A percentile compares a stretch with the other conserved stretches of the same genome.
Conservation (phyloP, 2,113 vertebrate genomes). For the Mobula birostris region DNA sequence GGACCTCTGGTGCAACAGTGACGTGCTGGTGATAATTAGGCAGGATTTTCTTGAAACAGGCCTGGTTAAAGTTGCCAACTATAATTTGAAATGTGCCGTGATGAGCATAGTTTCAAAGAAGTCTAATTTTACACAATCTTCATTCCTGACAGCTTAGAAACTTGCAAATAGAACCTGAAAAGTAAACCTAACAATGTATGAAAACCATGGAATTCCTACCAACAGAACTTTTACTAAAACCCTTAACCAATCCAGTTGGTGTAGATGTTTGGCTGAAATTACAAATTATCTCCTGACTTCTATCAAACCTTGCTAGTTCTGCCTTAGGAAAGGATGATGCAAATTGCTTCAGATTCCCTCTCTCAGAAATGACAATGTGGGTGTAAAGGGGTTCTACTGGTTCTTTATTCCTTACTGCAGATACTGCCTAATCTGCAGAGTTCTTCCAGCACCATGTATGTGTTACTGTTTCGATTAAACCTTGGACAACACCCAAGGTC, state of each 20-base stretch:
- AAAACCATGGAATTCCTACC: background rate
- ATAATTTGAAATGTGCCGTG: too few species aligned
- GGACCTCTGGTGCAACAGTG: too few species aligned
- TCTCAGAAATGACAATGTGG: background rate
- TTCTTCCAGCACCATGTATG: too few species aligned
- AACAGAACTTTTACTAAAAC: background rate
- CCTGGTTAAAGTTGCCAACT: too few species aligned
- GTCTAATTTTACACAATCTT: background rate
- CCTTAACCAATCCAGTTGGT: background rate
- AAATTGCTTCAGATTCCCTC: background rate
- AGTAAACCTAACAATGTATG: background rate
- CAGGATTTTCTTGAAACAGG: too few species aligned
- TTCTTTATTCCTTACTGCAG: too few species aligned
- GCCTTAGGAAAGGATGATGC: background rate
- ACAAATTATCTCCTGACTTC: background rate
- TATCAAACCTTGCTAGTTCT: background rate
- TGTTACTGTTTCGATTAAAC: too few species aligned
- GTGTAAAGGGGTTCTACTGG: too few species aligned
- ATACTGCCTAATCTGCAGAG: too few species aligned
- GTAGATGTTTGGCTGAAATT: background rate
- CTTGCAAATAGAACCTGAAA: background rate
- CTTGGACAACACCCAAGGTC: background rate
- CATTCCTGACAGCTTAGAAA: background rate
- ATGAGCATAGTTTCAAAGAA: background rate
- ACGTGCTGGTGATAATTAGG: too few species aligned